Percentiles rank a stretch among this genome's conserved stretches.
Evolutionary conservation across 2,113 vertebrate genomes (phyloP).

Genomic region (Elephas maximus): DNA sequence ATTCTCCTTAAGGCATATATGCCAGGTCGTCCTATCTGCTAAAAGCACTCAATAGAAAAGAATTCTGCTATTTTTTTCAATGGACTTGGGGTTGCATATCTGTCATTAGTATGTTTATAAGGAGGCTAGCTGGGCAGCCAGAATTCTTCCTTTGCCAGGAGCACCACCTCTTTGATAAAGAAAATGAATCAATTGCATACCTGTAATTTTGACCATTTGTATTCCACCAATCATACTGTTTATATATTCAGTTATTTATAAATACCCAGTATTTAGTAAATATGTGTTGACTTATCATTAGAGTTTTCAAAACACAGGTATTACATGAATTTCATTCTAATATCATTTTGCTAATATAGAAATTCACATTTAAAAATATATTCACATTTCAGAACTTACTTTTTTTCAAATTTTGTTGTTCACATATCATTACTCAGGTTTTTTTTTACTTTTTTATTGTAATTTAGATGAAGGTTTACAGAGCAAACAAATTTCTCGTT

Average conservation of each 20-base stretch:
- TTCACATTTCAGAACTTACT: not conserved
- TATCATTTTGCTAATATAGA: not conserved
- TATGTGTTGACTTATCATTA: not conserved
- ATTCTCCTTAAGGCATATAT: not conserved
- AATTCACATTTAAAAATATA: not conserved
- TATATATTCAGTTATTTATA: not conserved
- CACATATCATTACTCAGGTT: constrained; percentile 72
- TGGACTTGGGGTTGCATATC: too few relatives aligned
- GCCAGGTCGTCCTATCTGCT: not conserved
- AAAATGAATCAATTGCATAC: not conserved
- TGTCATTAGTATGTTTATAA: not conserved
- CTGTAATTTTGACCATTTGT: not conserved
- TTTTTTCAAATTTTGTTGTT: constrained; percentile 49
- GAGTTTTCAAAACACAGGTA: not conserved
- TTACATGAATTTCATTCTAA: not conserved
- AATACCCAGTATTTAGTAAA: not conserved
- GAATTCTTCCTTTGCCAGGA: not conserved
- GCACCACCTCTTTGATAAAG: not conserved
- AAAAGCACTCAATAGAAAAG: not conserved
- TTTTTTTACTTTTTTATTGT: too few relatives aligned
- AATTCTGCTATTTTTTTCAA: not conserved
- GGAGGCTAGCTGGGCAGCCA: not conserved
- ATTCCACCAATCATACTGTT: not conserved
- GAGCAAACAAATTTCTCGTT: too few relatives aligned
- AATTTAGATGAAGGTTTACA: too few relatives aligned